Percentiles rank a stretch among this genome's conserved stretches.
Evolutionary conservation across 2,113 vertebrate species (phyloP).

Genomic region (Sprattus sprattus): DNA sequence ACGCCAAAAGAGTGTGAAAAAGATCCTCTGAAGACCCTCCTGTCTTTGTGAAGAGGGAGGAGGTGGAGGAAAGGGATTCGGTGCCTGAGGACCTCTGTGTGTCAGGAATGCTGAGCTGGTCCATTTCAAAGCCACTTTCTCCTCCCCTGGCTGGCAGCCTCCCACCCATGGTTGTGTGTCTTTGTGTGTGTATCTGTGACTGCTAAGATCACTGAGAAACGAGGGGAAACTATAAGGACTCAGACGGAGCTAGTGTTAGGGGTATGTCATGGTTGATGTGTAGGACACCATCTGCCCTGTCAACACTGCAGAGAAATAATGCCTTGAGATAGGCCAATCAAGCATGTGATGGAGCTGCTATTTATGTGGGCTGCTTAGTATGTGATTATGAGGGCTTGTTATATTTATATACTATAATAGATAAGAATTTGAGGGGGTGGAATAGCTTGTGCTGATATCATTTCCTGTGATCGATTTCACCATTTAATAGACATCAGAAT

Average conservation of each 20-base stretch:
- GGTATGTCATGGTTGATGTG: background rate
- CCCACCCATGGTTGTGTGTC: background rate
- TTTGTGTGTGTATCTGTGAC: background rate
- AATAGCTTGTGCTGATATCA: background rate
- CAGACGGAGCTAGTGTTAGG: background rate
- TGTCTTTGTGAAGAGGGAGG: slow-evolving; percentile 45
- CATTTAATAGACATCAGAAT: background rate
- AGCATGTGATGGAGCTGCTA: background rate
- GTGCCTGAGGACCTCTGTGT: slow-evolving; percentile 56
- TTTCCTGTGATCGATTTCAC: background rate
- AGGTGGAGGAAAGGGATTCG: slow-evolving; percentile 45
- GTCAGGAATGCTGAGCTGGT: slow-evolving; percentile 58
- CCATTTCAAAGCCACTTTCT: slow-evolving; percentile 34
- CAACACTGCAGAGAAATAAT: background rate
- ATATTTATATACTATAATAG: background rate
- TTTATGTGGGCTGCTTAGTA: background rate
- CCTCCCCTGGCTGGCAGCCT: background rate
- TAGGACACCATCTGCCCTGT: background rate
- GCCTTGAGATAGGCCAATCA: background rate
- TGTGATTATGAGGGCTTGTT: background rate
- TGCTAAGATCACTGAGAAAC: background rate
- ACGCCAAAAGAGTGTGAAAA: slow-evolving; percentile 58
- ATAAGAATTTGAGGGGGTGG: background rate
- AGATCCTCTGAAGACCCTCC: slow-evolving; percentile 28
- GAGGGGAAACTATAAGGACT: background rate